These are phyloP conservation scores for Malacoraja senta DNA, from an alignment of 2,797 vertebrate species.

Conservation along the genomic window DNA sequence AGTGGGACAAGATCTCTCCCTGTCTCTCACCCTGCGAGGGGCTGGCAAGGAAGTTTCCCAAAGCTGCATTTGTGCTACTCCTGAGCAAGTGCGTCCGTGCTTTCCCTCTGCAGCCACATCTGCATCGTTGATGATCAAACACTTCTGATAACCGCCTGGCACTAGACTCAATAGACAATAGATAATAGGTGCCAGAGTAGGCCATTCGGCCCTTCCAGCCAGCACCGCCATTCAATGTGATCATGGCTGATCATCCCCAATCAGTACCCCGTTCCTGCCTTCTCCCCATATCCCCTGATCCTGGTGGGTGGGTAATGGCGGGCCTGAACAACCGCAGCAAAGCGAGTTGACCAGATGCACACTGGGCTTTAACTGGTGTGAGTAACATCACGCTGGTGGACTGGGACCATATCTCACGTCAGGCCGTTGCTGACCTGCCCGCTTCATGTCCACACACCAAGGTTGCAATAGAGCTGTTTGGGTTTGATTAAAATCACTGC, in stretches of 20 bases:
- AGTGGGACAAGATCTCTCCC: conserved; percentile 46
- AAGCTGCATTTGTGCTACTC: conserved; percentile 47
- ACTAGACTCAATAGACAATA: not conserved
- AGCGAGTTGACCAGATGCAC: not conserved
- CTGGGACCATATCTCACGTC: not conserved
- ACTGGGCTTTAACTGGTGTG: not conserved
- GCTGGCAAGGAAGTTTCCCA: conserved; percentile 41
- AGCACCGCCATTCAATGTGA: no score
- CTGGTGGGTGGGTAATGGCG: not conserved
- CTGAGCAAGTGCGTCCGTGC: no score
- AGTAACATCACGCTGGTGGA: not conserved
- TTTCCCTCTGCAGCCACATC: not conserved
- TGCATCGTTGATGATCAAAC: not conserved
- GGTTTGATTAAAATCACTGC: not conserved
- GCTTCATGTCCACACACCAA: not conserved
- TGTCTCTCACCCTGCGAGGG: conserved; percentile 40
- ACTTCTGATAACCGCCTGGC: not conserved
- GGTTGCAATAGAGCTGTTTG: not conserved
- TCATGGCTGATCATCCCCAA: no score
- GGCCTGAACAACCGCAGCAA: not conserved
- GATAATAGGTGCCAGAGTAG: no score
- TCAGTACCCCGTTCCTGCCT: no score
- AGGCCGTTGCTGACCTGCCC: no score
- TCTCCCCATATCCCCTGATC: no score
- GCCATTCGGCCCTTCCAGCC: no score